These are phyloP conservation scores for Drosophila cognata DNA, from an alignment of 2,888 invertebrate species.

Conservation along the genomic window DNA sequence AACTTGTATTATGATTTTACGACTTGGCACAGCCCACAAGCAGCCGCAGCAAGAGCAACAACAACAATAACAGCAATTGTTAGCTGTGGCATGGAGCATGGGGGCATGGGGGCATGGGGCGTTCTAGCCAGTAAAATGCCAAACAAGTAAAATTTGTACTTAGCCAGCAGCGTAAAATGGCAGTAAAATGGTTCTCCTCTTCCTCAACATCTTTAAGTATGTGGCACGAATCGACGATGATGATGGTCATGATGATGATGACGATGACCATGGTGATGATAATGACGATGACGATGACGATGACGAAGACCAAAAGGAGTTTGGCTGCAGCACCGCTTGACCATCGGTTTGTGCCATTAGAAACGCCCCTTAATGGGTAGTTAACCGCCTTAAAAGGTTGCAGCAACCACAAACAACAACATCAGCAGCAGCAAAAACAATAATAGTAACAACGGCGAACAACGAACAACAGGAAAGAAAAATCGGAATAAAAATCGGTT, in stretches of 20 bases:
- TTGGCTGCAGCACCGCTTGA: slow-evolving; percentile 25
- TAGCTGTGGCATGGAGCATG: slow-evolving; percentile 14
- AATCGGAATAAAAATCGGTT: slow-evolving; percentile 79
- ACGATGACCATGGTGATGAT: not conserved
- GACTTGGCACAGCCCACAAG: slow-evolving; percentile 61
- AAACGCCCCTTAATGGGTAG: slow-evolving; percentile 81
- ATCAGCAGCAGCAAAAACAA: slow-evolving; percentile 24
- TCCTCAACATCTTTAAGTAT: slow-evolving; percentile 62
- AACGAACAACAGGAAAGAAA: slow-evolving; percentile 18
- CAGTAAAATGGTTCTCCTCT: slow-evolving; percentile 65
- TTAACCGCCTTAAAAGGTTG: slow-evolving; percentile 78
- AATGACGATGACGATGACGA: slow-evolving; percentile 10
- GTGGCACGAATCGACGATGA: slow-evolving; percentile 64
- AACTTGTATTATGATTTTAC: slow-evolving; percentile 80
- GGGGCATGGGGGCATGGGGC: not conserved
- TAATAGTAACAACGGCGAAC: slow-evolving; percentile 32
- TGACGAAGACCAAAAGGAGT: slow-evolving; percentile 47
- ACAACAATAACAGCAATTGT: slow-evolving; percentile 42
- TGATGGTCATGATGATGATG: slow-evolving; percentile 28
- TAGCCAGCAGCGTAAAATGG: slow-evolving; percentile 73
- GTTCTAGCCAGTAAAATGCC: slow-evolving; percentile 29
- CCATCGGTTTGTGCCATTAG: slow-evolving; percentile 71
- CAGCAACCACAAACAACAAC: slow-evolving; percentile 22
- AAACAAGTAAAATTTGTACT: slow-evolving; percentile 59
- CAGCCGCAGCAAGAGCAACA: slow-evolving; percentile 26